Evolutionary conservation across 2,888 invertebrate species (phyloP), one percentile per base, ranked within the genome.

Genomic region (Caenorhabditis drosophilae): DNA sequence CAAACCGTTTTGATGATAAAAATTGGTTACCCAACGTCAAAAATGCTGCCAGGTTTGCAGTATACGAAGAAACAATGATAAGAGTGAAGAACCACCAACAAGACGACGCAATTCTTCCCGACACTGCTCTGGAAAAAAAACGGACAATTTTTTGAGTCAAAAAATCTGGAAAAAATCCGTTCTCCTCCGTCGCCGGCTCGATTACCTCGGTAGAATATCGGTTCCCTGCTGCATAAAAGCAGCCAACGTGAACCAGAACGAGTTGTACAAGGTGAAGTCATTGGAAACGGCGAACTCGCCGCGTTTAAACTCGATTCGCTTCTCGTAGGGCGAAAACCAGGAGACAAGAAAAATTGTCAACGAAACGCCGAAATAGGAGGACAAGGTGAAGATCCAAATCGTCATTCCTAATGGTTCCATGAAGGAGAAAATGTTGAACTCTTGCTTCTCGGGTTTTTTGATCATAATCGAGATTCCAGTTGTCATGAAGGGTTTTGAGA

Each of bases 61-160:
- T 98, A 85, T 98, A 98, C 22, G 96, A 96, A 53, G 96, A 96
- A 70, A 80, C 81, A 22, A 97, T 89, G 82, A 98, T 97, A 67
- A 98, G 88, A 0, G 96, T 97, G 86, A 98, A 98, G 86, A 97
- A 97, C 96, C 97, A 98, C 97, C 97, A 98, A 1, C 96, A 95
- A 38, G 93, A 92, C 41, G 64, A 64, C 2, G 97, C 97, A 79
- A 97, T 95, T 62, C 98, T 88, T 4, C 93, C 93, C 0, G 93
- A 92, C 74, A 92, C 88, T 3, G 92, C 92, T 83, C 92, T 89
- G 84, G 44, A 64, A 50, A 27, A 26, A 49, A 27, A 52, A 23
- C n/a, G 11, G 9, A 20, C 11, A 12, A 34, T 16, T 23, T 50
- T 42, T n/a, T 16, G 7, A 20, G 42, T 49, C 31, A 18, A 18